Percentiles rank a stretch among this genome's conserved stretches.
phyloP scores from a whole-genome alignment of 2,797 vertebrate species.

The Phoxinus dragarum region DNA sequence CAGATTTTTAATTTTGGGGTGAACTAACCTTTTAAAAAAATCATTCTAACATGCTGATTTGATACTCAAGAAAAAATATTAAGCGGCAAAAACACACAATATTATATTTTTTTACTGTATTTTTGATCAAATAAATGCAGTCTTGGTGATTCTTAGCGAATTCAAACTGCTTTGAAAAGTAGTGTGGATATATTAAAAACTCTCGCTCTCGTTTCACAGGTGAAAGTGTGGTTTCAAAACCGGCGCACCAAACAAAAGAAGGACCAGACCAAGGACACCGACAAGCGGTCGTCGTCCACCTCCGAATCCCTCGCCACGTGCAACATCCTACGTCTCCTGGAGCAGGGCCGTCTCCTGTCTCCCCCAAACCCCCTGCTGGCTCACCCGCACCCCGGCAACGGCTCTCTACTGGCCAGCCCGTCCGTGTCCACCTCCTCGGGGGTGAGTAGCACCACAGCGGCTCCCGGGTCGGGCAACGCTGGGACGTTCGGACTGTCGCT shows the following conservation, averaged over 20 bases:
- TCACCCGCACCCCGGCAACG: slow-evolving; percentile 67
- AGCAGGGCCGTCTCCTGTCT: slow-evolving; percentile 90
- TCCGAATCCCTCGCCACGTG: slow-evolving; percentile 93
- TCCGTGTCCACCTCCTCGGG: slow-evolving; percentile 64
- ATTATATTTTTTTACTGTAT: background rate
- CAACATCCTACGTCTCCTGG: slow-evolving; percentile 92
- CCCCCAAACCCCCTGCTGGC: slow-evolving; percentile 80
- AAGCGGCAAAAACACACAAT: too few relatives aligned
- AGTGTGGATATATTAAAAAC: background rate
- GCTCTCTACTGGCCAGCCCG: slow-evolving; percentile 71
- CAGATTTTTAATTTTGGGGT: too few relatives aligned
- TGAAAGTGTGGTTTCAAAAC: slow-evolving; percentile 99
- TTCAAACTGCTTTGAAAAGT: background rate
- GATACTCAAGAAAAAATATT: background rate
- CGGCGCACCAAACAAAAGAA: slow-evolving; percentile 98
- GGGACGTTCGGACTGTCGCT: slow-evolving; percentile 80
- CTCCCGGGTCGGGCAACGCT: slow-evolving; percentile 59
- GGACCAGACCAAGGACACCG: slow-evolving; percentile 93
- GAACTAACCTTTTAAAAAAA: background rate
- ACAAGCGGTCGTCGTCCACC: slow-evolving; percentile 82
- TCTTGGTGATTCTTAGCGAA: background rate
- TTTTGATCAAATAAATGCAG: background rate
- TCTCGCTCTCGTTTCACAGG: slow-evolving; percentile 72
- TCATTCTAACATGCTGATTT: background rate
- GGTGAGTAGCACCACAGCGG: slow-evolving; percentile 63